Conservation (phyloP, 2,888 invertebrate species). For the Luperina testacea region DNA sequence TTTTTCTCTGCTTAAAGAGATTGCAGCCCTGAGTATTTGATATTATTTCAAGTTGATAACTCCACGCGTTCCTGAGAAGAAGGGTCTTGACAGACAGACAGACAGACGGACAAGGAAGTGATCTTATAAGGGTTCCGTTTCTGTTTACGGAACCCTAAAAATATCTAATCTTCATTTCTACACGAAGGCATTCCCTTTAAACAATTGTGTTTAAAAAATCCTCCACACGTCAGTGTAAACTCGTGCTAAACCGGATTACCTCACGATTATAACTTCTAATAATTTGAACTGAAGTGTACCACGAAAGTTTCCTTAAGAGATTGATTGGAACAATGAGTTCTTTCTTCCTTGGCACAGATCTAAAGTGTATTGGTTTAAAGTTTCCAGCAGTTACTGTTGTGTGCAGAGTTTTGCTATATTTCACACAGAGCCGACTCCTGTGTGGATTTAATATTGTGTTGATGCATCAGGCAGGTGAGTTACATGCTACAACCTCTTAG, state of each 20-base stretch:
- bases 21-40: no score
- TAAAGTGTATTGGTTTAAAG: conserved; percentile 51
- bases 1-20: no score
- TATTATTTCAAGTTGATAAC: no score
- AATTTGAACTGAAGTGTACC: conserved; percentile 46
- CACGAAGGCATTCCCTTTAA: conserved; percentile 6
- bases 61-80: no score
- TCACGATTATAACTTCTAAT: conserved; percentile 48
- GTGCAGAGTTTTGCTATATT: conserved; percentile 3
- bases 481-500: not conserved
- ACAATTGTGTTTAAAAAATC: conserved; percentile 30
- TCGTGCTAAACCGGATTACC: conserved; percentile 45
- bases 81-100: no score
- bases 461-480: no score
- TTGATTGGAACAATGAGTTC: conserved; percentile 54
- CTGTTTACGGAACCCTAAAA: no score
- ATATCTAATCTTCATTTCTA: not conserved
- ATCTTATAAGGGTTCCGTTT: no score
- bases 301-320: conserved; percentile 47
- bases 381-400: conserved; percentile 19
- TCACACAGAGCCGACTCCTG: not conserved
- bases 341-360: conserved; percentile 34
- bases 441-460: not conserved
- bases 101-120: no score
- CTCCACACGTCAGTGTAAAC: conserved; percentile 35